These are phyloP conservation scores for Hydrocynus forskahlii DNA, from an alignment of 2,797 vertebrate genomes.

Conservation along the genomic window DNA sequence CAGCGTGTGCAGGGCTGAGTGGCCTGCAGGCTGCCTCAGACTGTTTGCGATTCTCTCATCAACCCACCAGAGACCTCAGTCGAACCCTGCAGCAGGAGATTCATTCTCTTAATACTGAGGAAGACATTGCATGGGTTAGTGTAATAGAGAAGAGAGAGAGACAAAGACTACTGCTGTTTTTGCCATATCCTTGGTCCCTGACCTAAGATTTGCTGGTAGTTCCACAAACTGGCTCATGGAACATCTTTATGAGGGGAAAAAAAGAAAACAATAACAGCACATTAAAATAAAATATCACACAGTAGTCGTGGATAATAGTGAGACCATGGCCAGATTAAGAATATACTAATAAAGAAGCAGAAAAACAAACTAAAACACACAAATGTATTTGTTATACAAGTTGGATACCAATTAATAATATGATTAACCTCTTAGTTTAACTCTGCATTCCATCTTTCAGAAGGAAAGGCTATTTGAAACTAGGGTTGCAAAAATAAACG, in stretches of 20 bases:
- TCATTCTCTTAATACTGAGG: conserved; percentile 38
- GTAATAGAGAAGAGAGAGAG: background rate
- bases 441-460: too few species aligned
- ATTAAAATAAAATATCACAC: background rate
- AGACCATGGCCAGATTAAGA: background rate
- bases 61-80: conserved; percentile 45
- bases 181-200: background rate
- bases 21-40: conserved; percentile 46
- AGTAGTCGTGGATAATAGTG: background rate
- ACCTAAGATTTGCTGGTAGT: background rate
- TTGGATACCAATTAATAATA: too few species aligned
- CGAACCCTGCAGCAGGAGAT: conserved; percentile 44
- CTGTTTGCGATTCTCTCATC: conserved; percentile 49
- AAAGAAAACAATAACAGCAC: background rate
- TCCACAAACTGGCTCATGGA: background rate
- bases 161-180: background rate
- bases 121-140: background rate
- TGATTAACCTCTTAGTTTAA: too few species aligned
- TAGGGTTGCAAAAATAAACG: too few species aligned
- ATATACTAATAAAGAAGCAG: background rate
- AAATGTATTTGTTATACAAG: background rate
- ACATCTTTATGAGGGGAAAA: background rate
- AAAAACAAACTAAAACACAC: background rate
- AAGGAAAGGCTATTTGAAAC: too few species aligned
- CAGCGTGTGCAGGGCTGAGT: conserved; percentile 22